These are phyloP conservation scores for Tuta absoluta DNA, from an alignment of 2,888 invertebrate species.

Conservation along the genomic window DNA sequence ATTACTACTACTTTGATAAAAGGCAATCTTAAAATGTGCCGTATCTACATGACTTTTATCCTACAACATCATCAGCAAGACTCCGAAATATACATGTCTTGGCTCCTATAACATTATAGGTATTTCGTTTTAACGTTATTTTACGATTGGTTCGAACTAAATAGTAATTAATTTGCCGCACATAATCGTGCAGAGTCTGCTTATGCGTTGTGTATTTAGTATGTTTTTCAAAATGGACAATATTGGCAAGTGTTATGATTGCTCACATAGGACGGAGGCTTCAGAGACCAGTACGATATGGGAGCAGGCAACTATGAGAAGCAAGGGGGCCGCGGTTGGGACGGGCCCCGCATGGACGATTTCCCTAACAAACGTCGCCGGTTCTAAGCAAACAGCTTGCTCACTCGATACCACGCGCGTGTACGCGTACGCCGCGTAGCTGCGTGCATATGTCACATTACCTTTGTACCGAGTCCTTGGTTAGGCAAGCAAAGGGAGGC, in stretches of 20 bases:
- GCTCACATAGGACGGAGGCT: slow-evolving; percentile 79
- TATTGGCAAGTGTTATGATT: slow-evolving; percentile 77
- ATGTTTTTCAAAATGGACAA: slow-evolving; percentile 48
- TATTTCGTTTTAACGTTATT: too few relatives aligned
- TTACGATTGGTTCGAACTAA: background rate
- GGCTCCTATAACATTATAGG: background rate
- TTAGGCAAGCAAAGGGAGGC: slow-evolving; percentile 40
- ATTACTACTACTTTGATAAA: background rate
- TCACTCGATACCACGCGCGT: background rate
- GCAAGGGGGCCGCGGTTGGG: slow-evolving; percentile 80
- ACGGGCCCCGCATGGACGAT: slow-evolving; percentile 81
- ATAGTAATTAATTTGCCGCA: background rate
- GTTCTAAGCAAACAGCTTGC: slow-evolving; percentile 65
- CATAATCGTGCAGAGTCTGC: background rate
- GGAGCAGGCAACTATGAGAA: slow-evolving; percentile 72
- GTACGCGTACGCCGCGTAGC: background rate
- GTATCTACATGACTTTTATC: background rate
- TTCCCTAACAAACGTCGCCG: slow-evolving; percentile 85
- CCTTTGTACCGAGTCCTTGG: slow-evolving; percentile 39
- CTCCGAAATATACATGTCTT: background rate
- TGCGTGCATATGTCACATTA: background rate
- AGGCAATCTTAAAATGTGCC: too few relatives aligned
- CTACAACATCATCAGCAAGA: background rate
- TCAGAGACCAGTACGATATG: slow-evolving; percentile 80
- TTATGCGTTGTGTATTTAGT: slow-evolving; percentile 21